Evolutionary conservation across 1,140 invertebrate genomes (phyloP).

Genomic region (Goniozus legneri): DNA sequence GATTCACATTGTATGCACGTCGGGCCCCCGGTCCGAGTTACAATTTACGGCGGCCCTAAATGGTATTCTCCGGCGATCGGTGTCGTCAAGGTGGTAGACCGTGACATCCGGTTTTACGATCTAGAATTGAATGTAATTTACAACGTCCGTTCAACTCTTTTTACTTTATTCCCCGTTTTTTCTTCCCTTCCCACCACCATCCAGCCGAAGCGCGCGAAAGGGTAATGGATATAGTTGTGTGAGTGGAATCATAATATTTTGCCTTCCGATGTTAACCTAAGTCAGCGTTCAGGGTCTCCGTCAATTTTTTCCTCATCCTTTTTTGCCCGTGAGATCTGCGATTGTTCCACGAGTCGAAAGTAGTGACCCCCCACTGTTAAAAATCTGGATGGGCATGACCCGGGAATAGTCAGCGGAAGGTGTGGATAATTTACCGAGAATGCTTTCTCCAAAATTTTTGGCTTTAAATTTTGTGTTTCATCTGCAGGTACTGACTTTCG

Average conservation of each 20-base stretch:
- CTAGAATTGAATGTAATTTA: constrained; percentile 41
- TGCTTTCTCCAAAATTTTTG: too few species aligned
- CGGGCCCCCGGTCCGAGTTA: neutral
- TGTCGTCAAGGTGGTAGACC: constrained; percentile 33
- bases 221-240: too few species aligned
- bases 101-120: constrained; percentile 41
- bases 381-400: too few species aligned
- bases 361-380: too few species aligned
- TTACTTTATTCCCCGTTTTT: neutral
- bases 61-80: constrained; percentile 18
- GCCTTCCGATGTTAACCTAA: constrained; percentile 7
- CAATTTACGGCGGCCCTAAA: constrained; percentile 20
- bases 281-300: constrained; percentile 7
- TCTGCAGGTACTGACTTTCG: too few species aligned
- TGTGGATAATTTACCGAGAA: too few species aligned
- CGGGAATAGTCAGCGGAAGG: too few species aligned
- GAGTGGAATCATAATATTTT: constrained; percentile 16
- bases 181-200: neutral
- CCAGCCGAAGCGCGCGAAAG: too few species aligned
- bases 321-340: neutral
- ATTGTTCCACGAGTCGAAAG: neutral
- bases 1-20: constrained; percentile 1
- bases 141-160: constrained; percentile 27
- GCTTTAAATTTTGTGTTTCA: too few species aligned
- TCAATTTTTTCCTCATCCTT: neutral